Conservation (phyloP, 2,113 vertebrate species). For the Larimichthys crocea region DNA sequence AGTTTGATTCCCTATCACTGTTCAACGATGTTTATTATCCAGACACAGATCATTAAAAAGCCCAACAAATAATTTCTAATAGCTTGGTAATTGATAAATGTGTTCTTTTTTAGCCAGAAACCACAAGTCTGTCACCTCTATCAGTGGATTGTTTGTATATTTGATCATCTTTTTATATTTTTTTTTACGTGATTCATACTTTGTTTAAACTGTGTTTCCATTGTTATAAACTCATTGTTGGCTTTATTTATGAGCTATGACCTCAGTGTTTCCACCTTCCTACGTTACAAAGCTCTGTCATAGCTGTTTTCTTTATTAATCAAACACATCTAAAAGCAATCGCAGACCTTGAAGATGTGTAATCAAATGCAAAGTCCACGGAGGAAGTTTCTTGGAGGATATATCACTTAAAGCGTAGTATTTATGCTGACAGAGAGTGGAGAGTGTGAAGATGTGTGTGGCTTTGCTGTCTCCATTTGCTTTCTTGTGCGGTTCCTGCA, state of each 20-base stretch:
- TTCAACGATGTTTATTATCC: neutral
- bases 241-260: constrained; percentile 37
- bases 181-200: constrained; percentile 42
- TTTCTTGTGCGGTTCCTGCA: constrained; percentile 50
- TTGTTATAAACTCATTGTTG: constrained; percentile 25
- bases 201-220: constrained; percentile 16
- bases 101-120: neutral
- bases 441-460: constrained; percentile 20
- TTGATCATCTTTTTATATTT: neutral
- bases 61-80: neutral
- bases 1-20: neutral
- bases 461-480: constrained; percentile 11
- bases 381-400: constrained; percentile 13
- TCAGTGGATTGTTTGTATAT: neutral
- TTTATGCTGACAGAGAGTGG: neutral
- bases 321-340: neutral
- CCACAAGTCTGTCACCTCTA: neutral
- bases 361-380: neutral
- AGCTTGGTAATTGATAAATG: neutral
- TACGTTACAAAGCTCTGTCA: constrained; percentile 16
- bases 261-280: constrained; percentile 61
- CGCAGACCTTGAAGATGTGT: neutral
- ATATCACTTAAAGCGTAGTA: neutral
- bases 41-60: neutral
- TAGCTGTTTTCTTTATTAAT: neutral